Conservation (phyloP, 2,888 invertebrate species). For the Callyntrura guangdongensis region DNA sequence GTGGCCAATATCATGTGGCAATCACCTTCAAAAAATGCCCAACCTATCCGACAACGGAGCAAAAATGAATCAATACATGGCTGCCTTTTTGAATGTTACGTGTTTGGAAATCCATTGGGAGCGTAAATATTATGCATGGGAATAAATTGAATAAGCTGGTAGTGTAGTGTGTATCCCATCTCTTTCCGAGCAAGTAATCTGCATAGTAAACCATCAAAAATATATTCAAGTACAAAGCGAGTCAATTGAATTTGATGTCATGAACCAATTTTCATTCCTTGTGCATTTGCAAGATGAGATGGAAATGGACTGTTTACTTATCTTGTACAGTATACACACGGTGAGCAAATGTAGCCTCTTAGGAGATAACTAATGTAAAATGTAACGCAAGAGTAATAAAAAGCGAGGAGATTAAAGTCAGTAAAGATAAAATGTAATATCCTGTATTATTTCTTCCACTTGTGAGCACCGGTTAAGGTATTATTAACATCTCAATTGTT, state of each 20-base stretch:
- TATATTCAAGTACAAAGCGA: slow-evolving; percentile 35
- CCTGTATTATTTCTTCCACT: slow-evolving; percentile 59
- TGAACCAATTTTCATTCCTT: background rate
- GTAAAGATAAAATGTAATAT: slow-evolving; percentile 67
- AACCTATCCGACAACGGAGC: background rate
- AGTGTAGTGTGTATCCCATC: slow-evolving; percentile 11
- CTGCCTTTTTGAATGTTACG: background rate
- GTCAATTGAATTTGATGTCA: slow-evolving; percentile 55
- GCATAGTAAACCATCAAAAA: background rate
- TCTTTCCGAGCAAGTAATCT: slow-evolving; percentile 18
- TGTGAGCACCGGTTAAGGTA: slow-evolving; percentile 53
- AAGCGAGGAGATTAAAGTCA: slow-evolving; percentile 51
- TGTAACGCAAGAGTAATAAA: slow-evolving; percentile 37
- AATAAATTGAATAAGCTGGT: slow-evolving; percentile 48
- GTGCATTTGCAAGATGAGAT: background rate
- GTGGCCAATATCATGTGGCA: background rate
- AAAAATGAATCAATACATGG: slow-evolving; percentile 1
- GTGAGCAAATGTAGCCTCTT: background rate
- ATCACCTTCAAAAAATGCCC: slow-evolving; percentile 7
- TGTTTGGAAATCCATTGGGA: slow-evolving; percentile 43
- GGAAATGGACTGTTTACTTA: background rate
- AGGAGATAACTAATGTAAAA: slow-evolving; percentile 42
- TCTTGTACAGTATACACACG: background rate
- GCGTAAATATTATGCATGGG: slow-evolving; percentile 37
- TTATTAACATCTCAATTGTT: slow-evolving; percentile 65